These are phyloP conservation scores for Sphenopsis melanotis DNA, from an alignment of 2,797 vertebrate species.

Conservation along the genomic window DNA sequence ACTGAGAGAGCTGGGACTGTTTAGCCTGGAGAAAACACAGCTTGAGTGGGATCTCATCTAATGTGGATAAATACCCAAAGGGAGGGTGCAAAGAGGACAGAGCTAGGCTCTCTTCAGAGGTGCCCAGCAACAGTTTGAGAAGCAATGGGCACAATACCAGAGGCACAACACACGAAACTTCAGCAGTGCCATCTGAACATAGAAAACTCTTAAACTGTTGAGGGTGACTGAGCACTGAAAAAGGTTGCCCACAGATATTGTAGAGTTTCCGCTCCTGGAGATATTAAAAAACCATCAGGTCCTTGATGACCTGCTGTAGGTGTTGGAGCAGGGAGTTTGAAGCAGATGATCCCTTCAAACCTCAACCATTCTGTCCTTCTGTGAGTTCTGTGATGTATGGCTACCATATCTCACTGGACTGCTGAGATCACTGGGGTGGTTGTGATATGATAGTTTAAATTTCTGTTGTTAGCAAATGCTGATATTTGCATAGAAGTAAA, in stretches of 20 bases:
- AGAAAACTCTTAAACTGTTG: neutral
- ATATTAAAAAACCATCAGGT: neutral
- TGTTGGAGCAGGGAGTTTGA: neutral
- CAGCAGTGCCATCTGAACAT: fast-evolving
- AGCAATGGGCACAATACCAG: neutral
- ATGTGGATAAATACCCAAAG: neutral
- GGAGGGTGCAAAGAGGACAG: neutral
- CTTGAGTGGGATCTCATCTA: neutral
- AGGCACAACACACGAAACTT: neutral
- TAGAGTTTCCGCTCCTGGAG: neutral
- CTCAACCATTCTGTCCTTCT: neutral
- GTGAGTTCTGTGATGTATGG: neutral
- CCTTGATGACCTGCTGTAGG: neutral
- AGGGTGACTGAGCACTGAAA: neutral
- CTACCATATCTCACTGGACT: neutral
- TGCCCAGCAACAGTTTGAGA: too few relatives aligned
- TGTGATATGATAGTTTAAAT: neutral
- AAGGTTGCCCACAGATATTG: neutral
- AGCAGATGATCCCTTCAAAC: neutral
- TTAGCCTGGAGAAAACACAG: neutral
- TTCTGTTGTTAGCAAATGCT: neutral
- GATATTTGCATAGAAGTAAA: neutral
- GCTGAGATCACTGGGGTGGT: neutral
- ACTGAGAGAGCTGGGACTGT: neutral
- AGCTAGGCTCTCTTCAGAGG: neutral